Conservation (phyloP, 2,797 vertebrate genomes). For the Acropternis orthonyx region DNA sequence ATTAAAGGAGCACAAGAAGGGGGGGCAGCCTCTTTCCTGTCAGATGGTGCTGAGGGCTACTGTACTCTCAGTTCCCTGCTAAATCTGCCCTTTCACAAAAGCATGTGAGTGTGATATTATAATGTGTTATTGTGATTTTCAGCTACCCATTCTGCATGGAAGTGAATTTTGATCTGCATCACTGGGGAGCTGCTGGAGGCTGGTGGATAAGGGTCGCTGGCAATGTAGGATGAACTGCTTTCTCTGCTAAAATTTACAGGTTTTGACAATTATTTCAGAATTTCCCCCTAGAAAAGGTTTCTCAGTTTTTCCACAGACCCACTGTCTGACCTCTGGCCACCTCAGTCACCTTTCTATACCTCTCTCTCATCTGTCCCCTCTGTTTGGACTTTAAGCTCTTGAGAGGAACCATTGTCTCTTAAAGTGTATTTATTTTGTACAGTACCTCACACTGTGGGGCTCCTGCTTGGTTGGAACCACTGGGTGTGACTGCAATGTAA, state of each 20-base stretch:
- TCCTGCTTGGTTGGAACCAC: slow-evolving; percentile 50
- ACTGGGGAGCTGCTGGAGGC: background rate
- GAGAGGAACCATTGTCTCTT: slow-evolving; percentile 33
- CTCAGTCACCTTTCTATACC: slow-evolving; percentile 3
- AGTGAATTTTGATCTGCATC: background rate
- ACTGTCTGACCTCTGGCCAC: background rate
- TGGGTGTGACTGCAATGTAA: slow-evolving; percentile 68
- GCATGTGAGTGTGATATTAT: background rate
- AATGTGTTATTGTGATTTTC: slow-evolving; percentile 27
- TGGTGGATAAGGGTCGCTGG: background rate
- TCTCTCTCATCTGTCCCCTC: slow-evolving; percentile 1
- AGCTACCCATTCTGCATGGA: background rate
- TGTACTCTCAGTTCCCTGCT: background rate
- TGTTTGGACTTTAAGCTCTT: slow-evolving; percentile 24
- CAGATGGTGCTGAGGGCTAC: background rate
- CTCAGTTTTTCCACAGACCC: background rate
- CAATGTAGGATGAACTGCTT: background rate
- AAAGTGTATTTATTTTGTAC: slow-evolving; percentile 45
- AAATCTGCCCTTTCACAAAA: slow-evolving; percentile 24
- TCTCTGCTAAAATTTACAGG: background rate
- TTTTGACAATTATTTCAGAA: background rate
- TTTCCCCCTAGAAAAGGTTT: background rate
- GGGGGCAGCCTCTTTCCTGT: background rate
- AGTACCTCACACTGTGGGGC: slow-evolving; percentile 23
- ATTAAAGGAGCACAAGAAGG: background rate